Evolutionary conservation across 1,140 invertebrate species (phyloP), one percentile per base, ranked within the genome.

Genomic region (Diachasmimorpha longicaudata): DNA sequence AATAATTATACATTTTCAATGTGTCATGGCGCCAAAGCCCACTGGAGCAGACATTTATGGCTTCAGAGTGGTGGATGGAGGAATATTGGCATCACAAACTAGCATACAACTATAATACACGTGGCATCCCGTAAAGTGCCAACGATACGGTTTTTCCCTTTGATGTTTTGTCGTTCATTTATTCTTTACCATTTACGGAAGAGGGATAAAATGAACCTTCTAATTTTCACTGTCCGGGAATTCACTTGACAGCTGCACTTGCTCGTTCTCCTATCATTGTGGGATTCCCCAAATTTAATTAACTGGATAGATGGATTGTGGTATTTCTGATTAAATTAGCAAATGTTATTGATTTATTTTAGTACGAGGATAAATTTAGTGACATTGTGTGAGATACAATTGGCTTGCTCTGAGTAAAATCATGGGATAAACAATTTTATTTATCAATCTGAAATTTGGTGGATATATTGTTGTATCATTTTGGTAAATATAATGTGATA

Each of bases 151-250:
- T 25, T 63, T 63, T 31, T 63, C 0, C 58, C 58, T 63, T 63
- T 63, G 58, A 63, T 63, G 21, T 63, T 63, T 63, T 63, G 19
- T 25, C 23, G 58, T n/a, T 42, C 39, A 42, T 46, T 36, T 67
- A 21, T 9, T 46, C 23, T 44, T 46, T 58, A 23, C 77, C 81
- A 81, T 83, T 84, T 63, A 4, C 23, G 4, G 21, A 23, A 25
- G 21, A 25, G 58, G 23, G 11, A 23, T 13, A 25, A 13, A 63
- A 63, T 25, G 23, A 4, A 13, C 31, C 58, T 74, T 81, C 79
- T 83, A 82, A 83, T 82, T 86, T 83, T 75, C 79, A 66, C 75
- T 76, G 80, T 83, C 83, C 84, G 81, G 48, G 69, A 81, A 84
- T 83, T 85, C 71, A 23, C 83, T 82, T 80, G 81, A 81, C 83